Base-by-base conservation (phyloP, 2,797 vertebrate genomes). In the Chiropotes sagulatus region DNA sequence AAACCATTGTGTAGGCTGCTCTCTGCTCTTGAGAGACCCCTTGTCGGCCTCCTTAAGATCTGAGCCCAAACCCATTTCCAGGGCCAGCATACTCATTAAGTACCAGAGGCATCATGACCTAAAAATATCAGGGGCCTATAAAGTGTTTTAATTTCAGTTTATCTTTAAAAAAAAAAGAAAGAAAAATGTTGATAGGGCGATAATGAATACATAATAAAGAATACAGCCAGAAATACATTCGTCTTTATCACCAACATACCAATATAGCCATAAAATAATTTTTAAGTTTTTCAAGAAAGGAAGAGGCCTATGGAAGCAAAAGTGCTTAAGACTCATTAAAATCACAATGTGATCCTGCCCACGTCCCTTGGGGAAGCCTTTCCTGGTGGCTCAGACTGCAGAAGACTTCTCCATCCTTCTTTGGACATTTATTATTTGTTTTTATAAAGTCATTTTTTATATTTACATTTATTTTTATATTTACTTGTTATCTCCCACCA, bases 11-110 rank as follows among this genome's bases (percentile, higher is more conserved):
- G 8, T 15, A 36, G n/a, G 20, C 22, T 41, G 22, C n/a, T 67
- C 41, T 79, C 41, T 19, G n/a, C 58, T 15, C 50, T 58, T 19
- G 2, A 75, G 14, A 41, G 41, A 67, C n/a, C 48, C n/a, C 8
- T 4, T 0, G 5, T 10, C 7, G 5, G 7, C 15, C 58, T 58
- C 48, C 19, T 72, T 20, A 33, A 1, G 7, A 19, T 26, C 41
- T 50, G n/a, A 50, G 33, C 57, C 64, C 48, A 70, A 41, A 50
- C 5, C 15, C 36, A 7, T 61, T 96, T 61, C 67, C 41, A 81
- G 67, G 28, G 17, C 30, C 2, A 26, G 70, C 3, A 1, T 14
- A 44, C 8, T 44, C 19, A 20, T 44, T 4, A 82, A 19, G 48
- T 41, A 44, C 12, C 15, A 10, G 13, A 81, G 24, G 11, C 57